Evolutionary conservation across 2,797 vertebrate genomes (phyloP).

Genomic region (Aulostomus chinensis): DNA sequence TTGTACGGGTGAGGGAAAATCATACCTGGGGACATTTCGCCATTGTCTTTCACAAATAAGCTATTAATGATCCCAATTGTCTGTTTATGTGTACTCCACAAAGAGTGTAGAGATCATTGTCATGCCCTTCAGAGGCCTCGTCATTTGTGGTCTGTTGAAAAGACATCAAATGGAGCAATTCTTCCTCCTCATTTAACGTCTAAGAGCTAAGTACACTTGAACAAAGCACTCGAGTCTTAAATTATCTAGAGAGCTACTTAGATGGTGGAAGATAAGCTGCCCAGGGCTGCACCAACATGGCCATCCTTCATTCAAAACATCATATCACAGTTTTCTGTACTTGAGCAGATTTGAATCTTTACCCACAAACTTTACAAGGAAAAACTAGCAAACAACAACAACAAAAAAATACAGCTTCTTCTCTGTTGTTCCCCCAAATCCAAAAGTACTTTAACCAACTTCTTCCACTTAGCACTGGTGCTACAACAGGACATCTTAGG

Average conservation of each 20-base stretch:
- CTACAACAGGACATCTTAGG: too few species aligned
- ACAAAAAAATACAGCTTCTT: background rate
- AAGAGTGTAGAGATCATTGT: slow-evolving; percentile 1
- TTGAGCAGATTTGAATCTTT: too few species aligned
- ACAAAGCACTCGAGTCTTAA: slow-evolving; percentile 38
- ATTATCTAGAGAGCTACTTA: slow-evolving; percentile 39
- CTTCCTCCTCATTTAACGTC: slow-evolving; percentile 17
- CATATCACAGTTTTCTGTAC: too few species aligned
- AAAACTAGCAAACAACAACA: too few species aligned
- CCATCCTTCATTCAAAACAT: too few species aligned
- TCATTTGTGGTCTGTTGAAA: slow-evolving; percentile 16
- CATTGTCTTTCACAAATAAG: slow-evolving; percentile 12
- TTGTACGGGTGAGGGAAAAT: slow-evolving; percentile 6
- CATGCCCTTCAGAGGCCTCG: slow-evolving; percentile 3
- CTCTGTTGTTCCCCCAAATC: background rate
- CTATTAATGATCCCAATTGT: slow-evolving; percentile 3
- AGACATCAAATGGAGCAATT: slow-evolving; percentile 16
- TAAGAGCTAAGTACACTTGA: slow-evolving; percentile 29
- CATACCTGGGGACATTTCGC: background rate
- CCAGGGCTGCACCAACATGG: slow-evolving; percentile 7
- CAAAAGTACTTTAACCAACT: slow-evolving; percentile 16
- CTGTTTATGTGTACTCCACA: background rate
- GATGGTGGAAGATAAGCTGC: slow-evolving; percentile 13
- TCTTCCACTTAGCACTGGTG: too few species aligned
- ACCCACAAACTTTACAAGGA: too few species aligned